phyloP scores from a whole-genome alignment of 2,113 vertebrate genomes.

The Caloenas nicobarica region DNA sequence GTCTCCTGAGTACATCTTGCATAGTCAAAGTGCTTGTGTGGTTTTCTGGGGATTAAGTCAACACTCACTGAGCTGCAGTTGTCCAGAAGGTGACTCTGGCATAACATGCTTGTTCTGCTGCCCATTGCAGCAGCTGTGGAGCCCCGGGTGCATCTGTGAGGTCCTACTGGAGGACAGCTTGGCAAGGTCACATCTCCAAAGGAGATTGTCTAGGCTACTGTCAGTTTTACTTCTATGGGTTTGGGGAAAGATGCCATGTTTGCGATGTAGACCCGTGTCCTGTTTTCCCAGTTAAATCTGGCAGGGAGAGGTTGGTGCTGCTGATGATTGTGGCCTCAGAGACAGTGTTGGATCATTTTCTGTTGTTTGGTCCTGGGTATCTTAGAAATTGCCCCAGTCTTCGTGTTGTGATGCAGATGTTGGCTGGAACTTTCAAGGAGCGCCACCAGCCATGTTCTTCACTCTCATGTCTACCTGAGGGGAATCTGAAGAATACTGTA shows the following conservation, averaged over 20 bases:
- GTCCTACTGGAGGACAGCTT: neutral
- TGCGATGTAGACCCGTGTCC: neutral
- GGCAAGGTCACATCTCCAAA: neutral
- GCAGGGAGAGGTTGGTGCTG: neutral
- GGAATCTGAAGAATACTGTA: neutral
- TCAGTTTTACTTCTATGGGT: neutral
- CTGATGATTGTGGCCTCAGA: neutral
- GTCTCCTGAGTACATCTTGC: neutral
- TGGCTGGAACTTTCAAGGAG: neutral
- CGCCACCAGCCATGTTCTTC: neutral
- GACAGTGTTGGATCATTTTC: neutral
- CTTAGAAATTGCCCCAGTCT: neutral
- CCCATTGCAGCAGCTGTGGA: neutral
- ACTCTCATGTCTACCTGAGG: neutral
- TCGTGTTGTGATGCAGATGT: neutral
- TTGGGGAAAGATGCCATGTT: neutral
- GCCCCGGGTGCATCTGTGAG: neutral
- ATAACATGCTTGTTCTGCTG: accelerated
- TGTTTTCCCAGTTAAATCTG: neutral
- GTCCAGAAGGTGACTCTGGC: neutral
- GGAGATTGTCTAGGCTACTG: neutral
- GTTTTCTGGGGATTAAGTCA: neutral
- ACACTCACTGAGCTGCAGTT: neutral
- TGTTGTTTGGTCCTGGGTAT: neutral
- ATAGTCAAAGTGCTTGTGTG: neutral